Evolutionary conservation across 2,113 vertebrate genomes (phyloP).

Genomic region (Tragelaphus strepsiceros): DNA sequence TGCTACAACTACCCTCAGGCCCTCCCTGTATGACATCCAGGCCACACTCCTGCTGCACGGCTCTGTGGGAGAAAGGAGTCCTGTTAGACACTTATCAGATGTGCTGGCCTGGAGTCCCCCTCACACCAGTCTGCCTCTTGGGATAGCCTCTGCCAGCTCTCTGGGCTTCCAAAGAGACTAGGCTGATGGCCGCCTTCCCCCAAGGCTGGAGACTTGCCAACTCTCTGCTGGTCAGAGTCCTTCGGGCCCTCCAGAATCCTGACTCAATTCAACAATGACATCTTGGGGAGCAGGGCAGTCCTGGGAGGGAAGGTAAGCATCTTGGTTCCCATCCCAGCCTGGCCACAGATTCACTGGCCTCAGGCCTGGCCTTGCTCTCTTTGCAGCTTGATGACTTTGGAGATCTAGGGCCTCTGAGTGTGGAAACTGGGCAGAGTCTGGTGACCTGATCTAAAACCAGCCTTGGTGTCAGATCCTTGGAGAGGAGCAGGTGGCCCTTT

Average conservation of each 20-base stretch:
- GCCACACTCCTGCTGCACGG: not conserved
- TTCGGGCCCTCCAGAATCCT: not conserved
- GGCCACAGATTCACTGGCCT: not conserved
- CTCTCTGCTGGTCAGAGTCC: not conserved
- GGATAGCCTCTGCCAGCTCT: not conserved
- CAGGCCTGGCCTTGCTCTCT: not conserved
- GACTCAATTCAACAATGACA: slow-evolving; percentile 13
- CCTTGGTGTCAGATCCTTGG: not conserved
- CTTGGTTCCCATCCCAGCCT: not conserved
- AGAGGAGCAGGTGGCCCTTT: not conserved
- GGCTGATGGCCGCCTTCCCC: not conserved
- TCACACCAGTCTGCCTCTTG: not conserved
- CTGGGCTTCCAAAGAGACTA: not conserved
- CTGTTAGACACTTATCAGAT: not conserved
- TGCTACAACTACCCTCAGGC: not conserved
- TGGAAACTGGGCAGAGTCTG: not conserved
- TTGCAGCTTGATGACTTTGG: not conserved
- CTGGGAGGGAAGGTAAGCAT: slow-evolving; percentile 55
- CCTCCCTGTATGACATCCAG: slow-evolving; percentile 32
- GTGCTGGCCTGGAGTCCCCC: not conserved
- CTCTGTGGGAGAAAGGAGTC: not conserved
- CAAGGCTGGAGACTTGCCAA: not conserved
- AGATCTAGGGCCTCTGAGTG: not conserved
- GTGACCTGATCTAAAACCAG: not conserved
- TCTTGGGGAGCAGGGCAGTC: not conserved